Evolutionary conservation across 2,113 vertebrate species (phyloP).

Genomic region (human (Homo sapiens)): DNA sequence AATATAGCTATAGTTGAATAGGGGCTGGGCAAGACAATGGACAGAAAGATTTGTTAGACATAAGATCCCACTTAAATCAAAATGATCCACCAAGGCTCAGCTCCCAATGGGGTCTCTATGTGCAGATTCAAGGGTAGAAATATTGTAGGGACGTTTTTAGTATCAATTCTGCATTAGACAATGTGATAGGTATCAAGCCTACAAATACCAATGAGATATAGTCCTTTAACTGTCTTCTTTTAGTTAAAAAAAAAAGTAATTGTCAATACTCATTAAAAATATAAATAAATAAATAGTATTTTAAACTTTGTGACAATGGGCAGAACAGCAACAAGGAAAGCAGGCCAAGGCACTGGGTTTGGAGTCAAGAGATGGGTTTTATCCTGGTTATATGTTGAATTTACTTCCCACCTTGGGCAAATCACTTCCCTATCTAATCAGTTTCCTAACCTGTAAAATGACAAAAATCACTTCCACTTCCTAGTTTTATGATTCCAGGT

Average conservation of each 20-base stretch:
- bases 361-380: neutral
- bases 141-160: neutral
- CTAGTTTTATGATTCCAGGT: neutral
- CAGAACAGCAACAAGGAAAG: neutral
- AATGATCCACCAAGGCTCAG: neutral
- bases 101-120: neutral
- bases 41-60: neutral
- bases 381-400: neutral
- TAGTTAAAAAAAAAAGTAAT: neutral
- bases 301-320: neutral
- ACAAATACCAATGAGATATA: neutral
- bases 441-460: neutral
- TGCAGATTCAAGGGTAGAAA: neutral
- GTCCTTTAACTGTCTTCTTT: neutral
- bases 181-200: neutral
- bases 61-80: neutral
- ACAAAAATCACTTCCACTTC: neutral
- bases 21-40: conserved; percentile 13
- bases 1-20: conserved; percentile 29
- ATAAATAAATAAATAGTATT: neutral
- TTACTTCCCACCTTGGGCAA: neutral
- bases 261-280: neutral
- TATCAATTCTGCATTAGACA: neutral
- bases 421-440: neutral
- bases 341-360: neutral